Base-by-base conservation (phyloP, 2,797 vertebrate species). In the Amniataba percoides region DNA sequence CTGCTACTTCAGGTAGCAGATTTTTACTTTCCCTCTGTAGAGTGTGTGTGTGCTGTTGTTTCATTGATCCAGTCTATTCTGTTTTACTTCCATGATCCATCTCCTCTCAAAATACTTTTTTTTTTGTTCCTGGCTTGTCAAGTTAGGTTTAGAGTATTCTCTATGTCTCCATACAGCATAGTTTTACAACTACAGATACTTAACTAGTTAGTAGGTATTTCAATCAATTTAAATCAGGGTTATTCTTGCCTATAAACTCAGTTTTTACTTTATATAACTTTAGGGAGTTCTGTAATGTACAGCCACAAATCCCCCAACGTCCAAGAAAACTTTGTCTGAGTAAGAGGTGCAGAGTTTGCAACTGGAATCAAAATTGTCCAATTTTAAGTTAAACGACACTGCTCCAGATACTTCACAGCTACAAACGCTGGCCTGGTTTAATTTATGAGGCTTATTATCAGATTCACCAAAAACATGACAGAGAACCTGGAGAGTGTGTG, bases 1-100 rank as follows among this genome's bases (percentile, higher is more conserved):
- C 74, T 82, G 61, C 83, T 70, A 77, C 70, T 86, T 87, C 85
- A 87, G 77, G 57, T 78, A 56, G 84, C 71, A 43, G 62, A 71
- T 56, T 84, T 84, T 52, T 74, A 71, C 77, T 76, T 77, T 68
- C 34, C 46, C 74, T 78, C 61, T 49, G 34, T 61, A 63, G 61
- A 67, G 62, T 55, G 39, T 68, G 45, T 69, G 70, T 48, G 25
- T 52, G 51, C 12, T 52, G 58, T 78, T 81, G 42, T 78, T 71
- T 72, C 56, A 82, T 83, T 70, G 82, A 89, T 80, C 80, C 78
- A 71, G 21, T 74, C 51, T 79, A 3, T 85, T 76, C 46, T 55
- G n/a, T 74, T 80, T 80, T 57, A 46, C 71, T 48, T 45, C 14
- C 46, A 56, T 67, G n/a, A 75, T 46, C 18, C 52, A 57, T 71